A percentile compares a stretch with the other conserved stretches of the same genome.
These are phyloP conservation scores for Lysandra bellargus DNA, from an alignment of 2,888 invertebrate species.

Conservation along the genomic window DNA sequence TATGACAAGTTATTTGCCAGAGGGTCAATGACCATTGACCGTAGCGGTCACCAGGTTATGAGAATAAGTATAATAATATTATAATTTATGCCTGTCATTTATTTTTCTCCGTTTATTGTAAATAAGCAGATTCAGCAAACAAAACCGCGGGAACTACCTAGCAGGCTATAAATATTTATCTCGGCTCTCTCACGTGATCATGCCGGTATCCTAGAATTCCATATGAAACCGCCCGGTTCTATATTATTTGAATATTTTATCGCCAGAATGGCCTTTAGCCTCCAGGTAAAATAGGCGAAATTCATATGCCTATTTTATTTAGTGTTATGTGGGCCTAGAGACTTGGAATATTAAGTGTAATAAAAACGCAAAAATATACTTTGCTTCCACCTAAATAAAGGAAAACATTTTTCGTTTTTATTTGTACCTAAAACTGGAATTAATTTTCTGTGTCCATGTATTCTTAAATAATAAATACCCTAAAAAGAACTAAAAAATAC, in stretches of 20 bases:
- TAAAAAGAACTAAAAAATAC: background rate
- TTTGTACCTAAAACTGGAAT: background rate
- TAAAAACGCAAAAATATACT: background rate
- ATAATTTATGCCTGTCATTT: background rate
- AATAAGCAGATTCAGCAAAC: background rate
- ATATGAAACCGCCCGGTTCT: background rate
- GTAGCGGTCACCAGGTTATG: too few relatives aligned
- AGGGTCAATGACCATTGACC: too few relatives aligned
- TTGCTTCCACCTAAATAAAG: background rate
- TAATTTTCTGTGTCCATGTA: background rate
- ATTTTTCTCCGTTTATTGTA: background rate
- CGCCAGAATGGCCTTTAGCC: background rate
- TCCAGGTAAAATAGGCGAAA: background rate
- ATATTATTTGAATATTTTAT: constrained; percentile 21
- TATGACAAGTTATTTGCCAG: too few relatives aligned
- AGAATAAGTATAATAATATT: too few relatives aligned
- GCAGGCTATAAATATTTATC: constrained; percentile 6
- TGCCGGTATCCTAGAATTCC: constrained; percentile 7
- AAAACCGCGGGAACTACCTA: background rate
- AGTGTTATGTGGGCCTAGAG: background rate
- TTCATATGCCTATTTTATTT: background rate
- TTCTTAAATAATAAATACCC: background rate
- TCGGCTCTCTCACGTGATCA: background rate
- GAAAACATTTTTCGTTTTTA: background rate
- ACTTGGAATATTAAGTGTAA: background rate